Evolutionary conservation across 2,113 vertebrate genomes (phyloP).

Genomic region (Mustela nigripes): DNA sequence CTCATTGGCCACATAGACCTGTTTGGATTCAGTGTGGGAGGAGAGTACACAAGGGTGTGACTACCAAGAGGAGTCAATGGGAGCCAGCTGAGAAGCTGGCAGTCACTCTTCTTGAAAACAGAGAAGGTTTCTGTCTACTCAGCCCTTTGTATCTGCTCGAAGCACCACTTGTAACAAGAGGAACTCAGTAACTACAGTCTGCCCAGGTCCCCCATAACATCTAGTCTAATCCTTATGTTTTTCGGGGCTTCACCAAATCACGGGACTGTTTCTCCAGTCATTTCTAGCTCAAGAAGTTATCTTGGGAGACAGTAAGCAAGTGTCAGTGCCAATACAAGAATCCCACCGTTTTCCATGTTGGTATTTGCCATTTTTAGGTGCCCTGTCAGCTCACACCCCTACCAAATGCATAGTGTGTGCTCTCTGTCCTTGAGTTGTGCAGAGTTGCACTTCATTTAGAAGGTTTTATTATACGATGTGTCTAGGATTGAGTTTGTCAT

Average conservation of each 20-base stretch:
- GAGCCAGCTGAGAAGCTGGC: neutral
- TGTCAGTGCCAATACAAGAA: neutral
- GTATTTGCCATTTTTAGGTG: neutral
- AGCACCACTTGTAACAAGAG: neutral
- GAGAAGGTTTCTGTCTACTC: neutral
- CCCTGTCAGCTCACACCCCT: neutral
- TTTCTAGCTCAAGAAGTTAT: neutral
- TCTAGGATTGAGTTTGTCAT: conserved; percentile 43
- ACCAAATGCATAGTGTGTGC: neutral
- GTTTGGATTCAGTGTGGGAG: neutral
- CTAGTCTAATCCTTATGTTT: neutral
- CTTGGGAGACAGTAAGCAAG: neutral
- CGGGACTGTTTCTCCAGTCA: neutral
- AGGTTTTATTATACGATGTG: conserved; percentile 14
- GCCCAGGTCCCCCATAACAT: neutral
- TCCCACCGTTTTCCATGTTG: neutral
- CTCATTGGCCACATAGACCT: neutral
- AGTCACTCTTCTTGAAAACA: neutral
- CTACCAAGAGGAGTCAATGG: neutral
- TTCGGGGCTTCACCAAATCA: neutral
- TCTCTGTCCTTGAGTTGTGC: neutral
- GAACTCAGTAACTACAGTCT: neutral
- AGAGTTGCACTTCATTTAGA: conserved; percentile 35
- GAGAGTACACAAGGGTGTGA: neutral
- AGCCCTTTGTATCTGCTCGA: neutral